These are phyloP conservation scores for Candoia aspera DNA, from an alignment of 2,113 vertebrate genomes.

Conservation along the genomic window DNA sequence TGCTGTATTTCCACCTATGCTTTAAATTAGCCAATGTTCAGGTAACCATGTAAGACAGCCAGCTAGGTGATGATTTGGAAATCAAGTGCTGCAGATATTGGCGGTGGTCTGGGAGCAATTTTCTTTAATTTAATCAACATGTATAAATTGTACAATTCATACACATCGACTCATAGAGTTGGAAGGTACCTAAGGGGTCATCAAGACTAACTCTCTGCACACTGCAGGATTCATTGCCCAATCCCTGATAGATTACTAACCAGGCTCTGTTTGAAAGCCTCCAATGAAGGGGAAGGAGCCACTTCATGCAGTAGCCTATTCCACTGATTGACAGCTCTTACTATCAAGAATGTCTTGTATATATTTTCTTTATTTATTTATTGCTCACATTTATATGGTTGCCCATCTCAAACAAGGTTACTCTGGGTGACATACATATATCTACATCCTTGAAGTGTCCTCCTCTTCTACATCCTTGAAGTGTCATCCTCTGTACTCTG, in stretches of 20 bases:
- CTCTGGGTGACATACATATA: too few species aligned
- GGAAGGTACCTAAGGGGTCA: not conserved
- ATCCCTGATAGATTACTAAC: not conserved
- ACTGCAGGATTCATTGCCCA: not conserved
- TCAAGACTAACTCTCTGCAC: not conserved
- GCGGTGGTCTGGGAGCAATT: not conserved
- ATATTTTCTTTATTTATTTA: not conserved
- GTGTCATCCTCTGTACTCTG: not conserved
- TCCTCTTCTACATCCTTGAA: not conserved
- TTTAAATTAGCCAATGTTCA: not conserved
- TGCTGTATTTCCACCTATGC: not conserved
- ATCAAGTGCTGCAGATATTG: not conserved
- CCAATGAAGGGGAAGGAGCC: not conserved
- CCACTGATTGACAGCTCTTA: not conserved
- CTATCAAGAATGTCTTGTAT: not conserved
- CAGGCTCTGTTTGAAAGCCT: not conserved
- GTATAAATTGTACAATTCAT: not conserved
- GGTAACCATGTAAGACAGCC: not conserved
- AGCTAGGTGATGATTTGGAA: not conserved
- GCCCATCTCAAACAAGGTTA: too few species aligned
- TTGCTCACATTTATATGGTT: too few species aligned
- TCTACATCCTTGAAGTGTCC: not conserved
- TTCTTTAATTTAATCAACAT: not conserved
- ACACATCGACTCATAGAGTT: not conserved
- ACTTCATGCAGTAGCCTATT: not conserved